Percentiles rank a stretch among this genome's conserved stretches.
Conservation (phyloP, 2,113 vertebrate genomes). For the Hipposideros armiger region DNA sequence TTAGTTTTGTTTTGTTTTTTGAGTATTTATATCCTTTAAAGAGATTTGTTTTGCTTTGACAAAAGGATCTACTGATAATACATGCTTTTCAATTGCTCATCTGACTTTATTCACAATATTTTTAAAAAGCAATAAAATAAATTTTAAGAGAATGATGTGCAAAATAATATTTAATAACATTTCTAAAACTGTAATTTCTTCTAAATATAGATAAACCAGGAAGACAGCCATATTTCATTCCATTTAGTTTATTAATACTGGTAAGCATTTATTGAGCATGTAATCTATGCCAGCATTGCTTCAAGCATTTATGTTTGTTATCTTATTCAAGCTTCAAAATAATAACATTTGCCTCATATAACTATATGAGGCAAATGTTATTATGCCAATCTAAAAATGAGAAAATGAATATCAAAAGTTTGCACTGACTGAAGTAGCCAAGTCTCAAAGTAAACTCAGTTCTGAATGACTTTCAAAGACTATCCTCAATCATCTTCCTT, state of each 20-base stretch:
- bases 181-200: not conserved
- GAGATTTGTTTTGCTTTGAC: not conserved
- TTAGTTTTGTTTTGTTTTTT: not conserved
- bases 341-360: not conserved
- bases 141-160: not conserved
- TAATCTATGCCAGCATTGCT: not conserved
- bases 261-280: not conserved
- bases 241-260: not conserved
- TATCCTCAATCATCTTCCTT: not conserved
- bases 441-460: not conserved
- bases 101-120: not conserved
- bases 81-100: not conserved
- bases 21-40: not conserved
- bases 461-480: not conserved
- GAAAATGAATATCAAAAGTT: conserved; percentile 18
- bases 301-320: conserved; percentile 38
- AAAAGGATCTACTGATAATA: not conserved
- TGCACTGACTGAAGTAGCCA: not conserved
- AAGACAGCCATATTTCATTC: not conserved
- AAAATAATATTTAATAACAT: conserved; percentile 28
- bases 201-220: conserved; percentile 32
- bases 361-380: not conserved
- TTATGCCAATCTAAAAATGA: not conserved
- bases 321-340: not conserved
- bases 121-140: not conserved